phyloP scores from a whole-genome alignment of 1,140 invertebrate genomes.

The Drosophila arawakana region DNA sequence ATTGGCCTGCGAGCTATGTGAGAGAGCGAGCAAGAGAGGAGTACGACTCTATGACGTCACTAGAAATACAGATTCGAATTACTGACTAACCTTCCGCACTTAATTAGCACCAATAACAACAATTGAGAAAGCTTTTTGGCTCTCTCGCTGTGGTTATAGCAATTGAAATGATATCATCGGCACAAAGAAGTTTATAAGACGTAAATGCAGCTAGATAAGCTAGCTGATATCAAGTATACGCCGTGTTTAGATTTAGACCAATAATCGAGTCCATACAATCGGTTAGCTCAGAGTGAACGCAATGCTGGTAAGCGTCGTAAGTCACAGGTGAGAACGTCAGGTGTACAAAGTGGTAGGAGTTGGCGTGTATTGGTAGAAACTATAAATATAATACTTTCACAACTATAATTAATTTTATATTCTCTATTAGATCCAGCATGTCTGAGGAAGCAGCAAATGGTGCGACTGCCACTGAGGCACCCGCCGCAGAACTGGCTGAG shows the following conservation, averaged over 20 bases:
- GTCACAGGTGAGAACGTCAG: conserved; percentile 54
- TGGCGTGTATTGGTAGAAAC: conserved; percentile 9
- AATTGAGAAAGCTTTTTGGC: conserved; percentile 33
- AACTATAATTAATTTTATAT: neutral
- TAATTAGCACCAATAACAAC: conserved; percentile 46
- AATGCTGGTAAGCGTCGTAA: conserved; percentile 65
- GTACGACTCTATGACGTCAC: conserved; percentile 16
- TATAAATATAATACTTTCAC: neutral
- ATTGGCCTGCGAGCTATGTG: conserved; percentile 2
- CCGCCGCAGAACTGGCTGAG: conserved; percentile 70
- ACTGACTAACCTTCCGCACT: conserved; percentile 23
- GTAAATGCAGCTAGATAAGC: conserved; percentile 16
- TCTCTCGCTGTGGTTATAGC: neutral
- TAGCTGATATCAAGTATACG: conserved; percentile 40
- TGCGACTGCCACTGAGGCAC: conserved; percentile 60
- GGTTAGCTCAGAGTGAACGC: conserved; percentile 1
- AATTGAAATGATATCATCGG: conserved; percentile 45
- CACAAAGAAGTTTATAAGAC: conserved; percentile 13
- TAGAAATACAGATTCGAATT: conserved; percentile 9
- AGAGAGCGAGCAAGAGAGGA: neutral
- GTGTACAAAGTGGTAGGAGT: neutral
- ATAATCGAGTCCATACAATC: conserved; percentile 5
- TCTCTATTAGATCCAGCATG: conserved; percentile 62
- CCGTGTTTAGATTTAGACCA: neutral
- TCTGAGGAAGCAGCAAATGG: conserved; percentile 73